Conservation (phyloP, 2,113 vertebrate genomes). For the Mellivora capensis region DNA sequence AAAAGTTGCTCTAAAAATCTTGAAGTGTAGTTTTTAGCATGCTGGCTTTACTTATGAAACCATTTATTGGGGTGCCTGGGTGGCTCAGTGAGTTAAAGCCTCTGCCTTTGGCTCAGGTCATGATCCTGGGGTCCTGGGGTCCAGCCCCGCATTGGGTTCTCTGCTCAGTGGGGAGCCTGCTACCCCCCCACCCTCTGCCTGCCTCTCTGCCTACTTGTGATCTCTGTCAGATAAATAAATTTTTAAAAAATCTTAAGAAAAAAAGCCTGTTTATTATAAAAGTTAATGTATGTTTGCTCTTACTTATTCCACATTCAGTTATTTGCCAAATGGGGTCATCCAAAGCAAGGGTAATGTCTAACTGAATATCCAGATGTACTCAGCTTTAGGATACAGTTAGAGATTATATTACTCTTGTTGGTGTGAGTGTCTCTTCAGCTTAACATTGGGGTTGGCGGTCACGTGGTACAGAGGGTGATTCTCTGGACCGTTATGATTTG, state of each 20-base stretch:
- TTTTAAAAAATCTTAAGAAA: no score
- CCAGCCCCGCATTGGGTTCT: no score
- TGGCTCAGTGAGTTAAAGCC: no score
- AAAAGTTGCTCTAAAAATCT: background rate
- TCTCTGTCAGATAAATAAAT: no score
- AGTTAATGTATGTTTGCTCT: background rate
- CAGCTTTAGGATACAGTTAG: background rate
- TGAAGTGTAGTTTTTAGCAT: background rate
- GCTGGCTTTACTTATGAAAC: background rate
- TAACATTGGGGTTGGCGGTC: background rate
- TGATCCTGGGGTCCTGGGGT: no score
- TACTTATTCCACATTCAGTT: background rate
- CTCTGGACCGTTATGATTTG: background rate
- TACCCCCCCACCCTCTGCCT: no score
- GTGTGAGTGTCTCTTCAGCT: background rate
- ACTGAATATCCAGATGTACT: background rate
- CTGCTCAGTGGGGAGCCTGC: no score
- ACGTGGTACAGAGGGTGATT: background rate
- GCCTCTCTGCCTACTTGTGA: no score
- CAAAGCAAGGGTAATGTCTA: background rate
- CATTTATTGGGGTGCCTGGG: no score
- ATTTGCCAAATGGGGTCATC: background rate
- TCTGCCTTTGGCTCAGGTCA: no score
- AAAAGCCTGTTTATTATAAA: background rate
- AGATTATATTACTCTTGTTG: background rate